A percentile compares a stretch with the other conserved stretches of the same genome.
These are phyloP conservation scores for Smutsia temminckii DNA, from an alignment of 2,797 vertebrate species.

Conservation along the genomic window DNA sequence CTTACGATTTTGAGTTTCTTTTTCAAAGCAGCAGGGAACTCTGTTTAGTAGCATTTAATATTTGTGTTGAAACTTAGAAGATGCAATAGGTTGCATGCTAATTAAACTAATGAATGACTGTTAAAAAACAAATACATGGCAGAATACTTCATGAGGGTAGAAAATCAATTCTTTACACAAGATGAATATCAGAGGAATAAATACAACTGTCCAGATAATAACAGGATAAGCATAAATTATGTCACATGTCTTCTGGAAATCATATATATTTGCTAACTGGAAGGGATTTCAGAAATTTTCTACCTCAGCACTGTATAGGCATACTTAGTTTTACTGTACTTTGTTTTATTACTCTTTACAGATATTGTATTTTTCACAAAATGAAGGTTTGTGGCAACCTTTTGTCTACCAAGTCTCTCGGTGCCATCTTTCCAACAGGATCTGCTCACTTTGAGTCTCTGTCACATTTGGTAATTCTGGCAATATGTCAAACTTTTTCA, in stretches of 20 bases:
- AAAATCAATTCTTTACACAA: not conserved
- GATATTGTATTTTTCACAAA: no score
- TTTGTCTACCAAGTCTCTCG: no score
- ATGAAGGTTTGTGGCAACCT: no score
- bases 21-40: not conserved
- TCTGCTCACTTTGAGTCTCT: no score
- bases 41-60: not conserved
- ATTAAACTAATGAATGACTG: not conserved
- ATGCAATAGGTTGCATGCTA: not conserved
- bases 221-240: not conserved
- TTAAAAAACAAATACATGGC: not conserved
- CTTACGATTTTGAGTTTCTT: not conserved
- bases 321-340: no score
- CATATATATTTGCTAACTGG: not conserved
- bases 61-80: not conserved
- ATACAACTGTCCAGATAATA: not conserved
- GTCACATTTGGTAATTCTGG: no score
- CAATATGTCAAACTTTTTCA: no score
- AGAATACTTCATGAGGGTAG: not conserved
- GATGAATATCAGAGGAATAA: constrained; percentile 19
- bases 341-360: no score
- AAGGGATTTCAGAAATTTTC: not conserved
- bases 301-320: not conserved
- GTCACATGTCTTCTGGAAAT: not conserved
- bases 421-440: no score